Evolutionary conservation across 2,888 invertebrate species (phyloP).

Genomic region (Glyphotaelius pellucidus): DNA sequence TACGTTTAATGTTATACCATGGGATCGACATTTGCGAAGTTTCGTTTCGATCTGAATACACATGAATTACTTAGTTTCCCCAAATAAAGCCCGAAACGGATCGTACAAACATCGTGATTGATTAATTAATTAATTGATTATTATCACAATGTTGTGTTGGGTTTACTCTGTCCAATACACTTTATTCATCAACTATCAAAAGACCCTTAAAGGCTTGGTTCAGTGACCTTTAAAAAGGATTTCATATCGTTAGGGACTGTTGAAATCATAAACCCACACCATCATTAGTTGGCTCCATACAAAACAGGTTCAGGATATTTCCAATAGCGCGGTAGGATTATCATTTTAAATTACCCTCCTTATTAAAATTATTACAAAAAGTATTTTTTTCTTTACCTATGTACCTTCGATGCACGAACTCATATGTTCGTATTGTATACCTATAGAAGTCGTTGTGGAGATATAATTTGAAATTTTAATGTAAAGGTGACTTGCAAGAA

Average conservation of each 20-base stretch:
- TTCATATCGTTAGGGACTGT: neutral
- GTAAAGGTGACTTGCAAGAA: slow-evolving; percentile 26
- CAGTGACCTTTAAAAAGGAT: neutral
- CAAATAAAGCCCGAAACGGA: too few relatives aligned
- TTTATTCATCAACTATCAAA: neutral
- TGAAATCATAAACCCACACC: neutral
- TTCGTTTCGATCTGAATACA: too few relatives aligned
- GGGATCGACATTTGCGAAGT: too few relatives aligned
- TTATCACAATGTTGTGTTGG: neutral
- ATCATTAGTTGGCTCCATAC: neutral
- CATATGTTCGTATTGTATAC: neutral
- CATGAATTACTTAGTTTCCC: too few relatives aligned
- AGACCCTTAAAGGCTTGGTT: neutral
- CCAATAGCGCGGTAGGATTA: neutral
- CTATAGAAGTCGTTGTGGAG: neutral
- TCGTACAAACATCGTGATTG: neutral
- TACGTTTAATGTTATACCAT: too few relatives aligned
- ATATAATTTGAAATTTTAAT: slow-evolving; percentile 7
- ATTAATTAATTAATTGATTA: neutral
- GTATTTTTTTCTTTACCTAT: neutral
- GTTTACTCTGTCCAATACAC: neutral
- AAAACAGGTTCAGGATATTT: neutral
- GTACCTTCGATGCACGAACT: neutral
- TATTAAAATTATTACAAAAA: neutral
- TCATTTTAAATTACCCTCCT: neutral